Percentiles rank a stretch among this genome's conserved stretches.
These are phyloP conservation scores for Channallabes apus DNA, from an alignment of 2,797 vertebrate genomes.

Conservation along the genomic window DNA sequence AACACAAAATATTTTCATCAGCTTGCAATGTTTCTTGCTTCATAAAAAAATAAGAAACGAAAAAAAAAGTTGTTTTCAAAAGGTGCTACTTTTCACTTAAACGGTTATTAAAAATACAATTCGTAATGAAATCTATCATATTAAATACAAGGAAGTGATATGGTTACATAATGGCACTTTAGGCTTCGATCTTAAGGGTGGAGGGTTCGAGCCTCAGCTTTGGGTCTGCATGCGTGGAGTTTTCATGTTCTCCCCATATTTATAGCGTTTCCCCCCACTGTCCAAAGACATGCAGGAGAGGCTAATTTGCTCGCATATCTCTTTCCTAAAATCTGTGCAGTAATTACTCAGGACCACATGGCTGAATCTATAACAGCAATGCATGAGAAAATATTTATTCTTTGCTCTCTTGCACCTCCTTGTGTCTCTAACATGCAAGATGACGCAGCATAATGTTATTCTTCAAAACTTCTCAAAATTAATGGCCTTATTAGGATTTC, in stretches of 20 bases:
- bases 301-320: too few relatives aligned
- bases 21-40: too few relatives aligned
- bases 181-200: too few relatives aligned
- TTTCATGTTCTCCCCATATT: too few relatives aligned
- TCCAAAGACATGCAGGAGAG: too few relatives aligned
- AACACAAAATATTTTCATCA: too few relatives aligned
- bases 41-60: too few relatives aligned
- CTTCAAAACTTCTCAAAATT: neutral
- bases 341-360: neutral
- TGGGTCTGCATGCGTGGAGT: too few relatives aligned
- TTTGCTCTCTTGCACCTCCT: constrained; percentile 26
- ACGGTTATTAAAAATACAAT: neutral
- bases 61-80: neutral
- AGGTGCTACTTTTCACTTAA: neutral
- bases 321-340: too few relatives aligned
- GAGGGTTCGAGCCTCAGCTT: too few relatives aligned
- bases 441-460: constrained; percentile 42
- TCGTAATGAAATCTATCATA: neutral
- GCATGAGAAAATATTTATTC: neutral
- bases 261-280: too few relatives aligned
- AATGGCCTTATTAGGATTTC: neutral
- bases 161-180: too few relatives aligned
- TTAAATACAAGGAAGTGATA: neutral
- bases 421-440: constrained; percentile 1
- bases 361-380: neutral